A percentile compares a stretch with the other conserved stretches of the same genome.
Conservation (phyloP, 2,888 invertebrate species). For the Drosophila acutilabella region DNA sequence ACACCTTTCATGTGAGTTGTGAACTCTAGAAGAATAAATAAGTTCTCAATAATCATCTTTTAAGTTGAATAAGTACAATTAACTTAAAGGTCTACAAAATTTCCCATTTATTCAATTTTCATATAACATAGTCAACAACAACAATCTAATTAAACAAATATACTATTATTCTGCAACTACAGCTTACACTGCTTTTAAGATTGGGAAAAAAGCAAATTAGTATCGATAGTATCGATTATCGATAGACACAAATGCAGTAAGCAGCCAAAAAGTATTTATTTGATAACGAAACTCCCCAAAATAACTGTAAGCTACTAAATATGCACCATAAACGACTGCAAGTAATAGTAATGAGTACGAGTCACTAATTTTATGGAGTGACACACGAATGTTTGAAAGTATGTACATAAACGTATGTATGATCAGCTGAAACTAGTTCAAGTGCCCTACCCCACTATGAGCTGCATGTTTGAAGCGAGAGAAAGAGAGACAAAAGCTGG, state of each 20-base stretch:
- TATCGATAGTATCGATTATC: neutral
- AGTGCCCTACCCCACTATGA: conserved; percentile 71
- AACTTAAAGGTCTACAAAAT: no score
- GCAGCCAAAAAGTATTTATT: neutral
- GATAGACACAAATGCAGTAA: neutral
- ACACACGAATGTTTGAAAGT: conserved; percentile 13
- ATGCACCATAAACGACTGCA: conserved; percentile 23
- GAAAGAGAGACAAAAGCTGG: conserved; percentile 34
- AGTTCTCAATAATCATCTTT: no score
- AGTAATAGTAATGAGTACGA: conserved; percentile 15
- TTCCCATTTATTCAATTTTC: no score
- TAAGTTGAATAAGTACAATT: no score
- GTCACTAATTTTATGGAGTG: conserved; percentile 6
- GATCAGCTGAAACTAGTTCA: conserved; percentile 63
- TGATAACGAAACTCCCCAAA: neutral
- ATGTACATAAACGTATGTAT: neutral
- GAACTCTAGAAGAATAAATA: no score
- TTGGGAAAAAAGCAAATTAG: no score
- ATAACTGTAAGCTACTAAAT: neutral
- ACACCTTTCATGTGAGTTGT: no score
- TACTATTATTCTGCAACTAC: no score
- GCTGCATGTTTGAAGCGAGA: conserved; percentile 17
- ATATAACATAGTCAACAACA: no score
- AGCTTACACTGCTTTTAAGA: no score
- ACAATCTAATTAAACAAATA: no score